These are phyloP conservation scores for Poeciliopsis turneri DNA, from an alignment of 2,797 vertebrate genomes.

Conservation along the genomic window DNA sequence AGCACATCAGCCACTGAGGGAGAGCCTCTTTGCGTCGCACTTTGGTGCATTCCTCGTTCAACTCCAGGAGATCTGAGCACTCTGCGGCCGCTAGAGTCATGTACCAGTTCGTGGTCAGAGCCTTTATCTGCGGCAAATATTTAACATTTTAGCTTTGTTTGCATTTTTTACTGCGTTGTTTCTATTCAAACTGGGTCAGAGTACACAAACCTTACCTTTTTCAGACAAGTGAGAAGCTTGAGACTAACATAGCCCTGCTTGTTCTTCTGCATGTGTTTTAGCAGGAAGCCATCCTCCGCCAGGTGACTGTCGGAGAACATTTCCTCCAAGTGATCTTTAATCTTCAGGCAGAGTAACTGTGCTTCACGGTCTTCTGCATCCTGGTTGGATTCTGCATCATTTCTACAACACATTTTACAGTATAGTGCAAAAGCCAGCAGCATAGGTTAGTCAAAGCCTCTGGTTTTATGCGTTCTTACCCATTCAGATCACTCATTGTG, in stretches of 20 bases:
- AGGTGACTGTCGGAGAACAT: slow-evolving; percentile 60
- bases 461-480: slow-evolving; percentile 50
- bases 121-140: slow-evolving; percentile 78
- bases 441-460: slow-evolving; percentile 2
- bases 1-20: slow-evolving; percentile 77
- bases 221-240: slow-evolving; percentile 66
- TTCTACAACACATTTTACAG: slow-evolving; percentile 37
- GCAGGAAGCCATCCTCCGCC: slow-evolving; percentile 64
- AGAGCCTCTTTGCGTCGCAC: slow-evolving; percentile 76
- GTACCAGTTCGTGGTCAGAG: slow-evolving; percentile 83
- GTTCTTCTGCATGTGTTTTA: slow-evolving; percentile 63
- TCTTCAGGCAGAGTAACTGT: slow-evolving; percentile 40
- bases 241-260: slow-evolving; percentile 59
- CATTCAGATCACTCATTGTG: slow-evolving; percentile 39
- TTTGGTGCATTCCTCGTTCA: slow-evolving; percentile 84
- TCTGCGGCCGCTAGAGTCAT: slow-evolving; percentile 78
- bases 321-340: slow-evolving; percentile 59
- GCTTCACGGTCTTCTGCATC: slow-evolving; percentile 22
- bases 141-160: slow-evolving; percentile 44
- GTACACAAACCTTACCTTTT: slow-evolving; percentile 51
- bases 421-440: neutral
- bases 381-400: slow-evolving; percentile 17
- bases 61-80: slow-evolving; percentile 79
- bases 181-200: slow-evolving; percentile 34
- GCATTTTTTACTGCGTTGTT: slow-evolving; percentile 15